Conservation (phyloP, 2,888 invertebrate species). For the Fragum sueziense region DNA sequence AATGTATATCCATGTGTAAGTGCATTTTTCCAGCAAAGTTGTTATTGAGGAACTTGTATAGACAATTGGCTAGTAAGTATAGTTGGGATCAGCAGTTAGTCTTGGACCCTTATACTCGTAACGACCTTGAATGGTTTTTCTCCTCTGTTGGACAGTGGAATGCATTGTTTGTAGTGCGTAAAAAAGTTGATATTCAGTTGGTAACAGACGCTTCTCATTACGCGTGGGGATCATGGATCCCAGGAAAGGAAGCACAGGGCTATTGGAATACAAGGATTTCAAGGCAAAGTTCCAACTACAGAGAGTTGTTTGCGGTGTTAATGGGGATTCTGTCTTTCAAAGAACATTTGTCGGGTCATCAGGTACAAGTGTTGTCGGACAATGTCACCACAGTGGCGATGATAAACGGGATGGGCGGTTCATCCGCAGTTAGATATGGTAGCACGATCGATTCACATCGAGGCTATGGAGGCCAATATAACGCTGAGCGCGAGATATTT, state of each 20-base stretch:
- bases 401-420: conserved; percentile 44
- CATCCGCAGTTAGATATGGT: not conserved
- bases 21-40: no score
- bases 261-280: conserved; percentile 4
- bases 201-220: not conserved
- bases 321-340: not conserved
- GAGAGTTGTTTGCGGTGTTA: conserved; percentile 4
- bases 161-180: not conserved
- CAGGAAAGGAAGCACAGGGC: not conserved
- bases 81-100: no score
- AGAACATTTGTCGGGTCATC: no score
- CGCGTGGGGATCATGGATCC: not conserved
- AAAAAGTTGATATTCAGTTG: not conserved
- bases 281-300: conserved; percentile 6
- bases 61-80: no score
- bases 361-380: conserved; percentile 34
- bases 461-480: conserved; percentile 32
- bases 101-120: no score
- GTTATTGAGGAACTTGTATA: no score
- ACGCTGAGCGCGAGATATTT: conserved; percentile 23
- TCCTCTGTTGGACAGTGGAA: not conserved
- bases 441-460: conserved; percentile 23
- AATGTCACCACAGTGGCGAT: conserved; percentile 37
- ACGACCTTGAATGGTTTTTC: no score
- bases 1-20: no score